Evolutionary conservation across 2,888 invertebrate genomes (phyloP), one percentile per base, ranked within the genome.

Genomic region (Monopis laevigella): DNA sequence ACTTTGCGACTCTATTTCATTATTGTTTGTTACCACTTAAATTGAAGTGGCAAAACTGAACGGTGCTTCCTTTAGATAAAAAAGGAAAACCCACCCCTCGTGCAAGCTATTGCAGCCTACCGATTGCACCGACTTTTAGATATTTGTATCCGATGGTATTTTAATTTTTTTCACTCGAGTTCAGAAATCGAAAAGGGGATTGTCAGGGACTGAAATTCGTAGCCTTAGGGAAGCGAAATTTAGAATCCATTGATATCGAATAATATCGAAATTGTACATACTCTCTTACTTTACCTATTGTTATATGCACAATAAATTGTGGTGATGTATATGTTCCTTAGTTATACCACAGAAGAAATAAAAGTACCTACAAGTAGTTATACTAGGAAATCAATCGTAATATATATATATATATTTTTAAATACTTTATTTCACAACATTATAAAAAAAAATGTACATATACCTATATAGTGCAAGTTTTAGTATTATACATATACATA

Each of bases 91-190:
- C 36, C 12, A 36, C 18, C n/a, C n/a, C n/a, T 21, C 19, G 21
- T n/a, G 36, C 21, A 18, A 18, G 21, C 21, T 19, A 18, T 34
- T 34, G 36, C 36, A 36, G 32, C 36, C 36, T 21, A 24, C 16
- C 36, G 36, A 36, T 36, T 36, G 36, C 36, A 36, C 21, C 36
- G 70, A 57, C 58, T 52, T 54, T 46, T 51, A 52, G 60, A 62
- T 69, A 64, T 56, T 55, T 43, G 49, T 55, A 55, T 53, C 49
- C 51, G 52, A 52, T 52, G 61, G 60, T 63, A 64, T 70, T 68
- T 64, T 60, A 63, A 60, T 68, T 66, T 62, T 56, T 65, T 65
- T 56, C 58, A 58, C 58, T 57, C 55, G 54, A 60, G 51, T 63
- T 56, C 51, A 34, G 32, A 43, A 24, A 39, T 44, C 47, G 32